Evolutionary conservation across 2,113 vertebrate genomes (phyloP), one percentile per base, ranked within the genome.

Genomic region (Fregata magnificens): DNA sequence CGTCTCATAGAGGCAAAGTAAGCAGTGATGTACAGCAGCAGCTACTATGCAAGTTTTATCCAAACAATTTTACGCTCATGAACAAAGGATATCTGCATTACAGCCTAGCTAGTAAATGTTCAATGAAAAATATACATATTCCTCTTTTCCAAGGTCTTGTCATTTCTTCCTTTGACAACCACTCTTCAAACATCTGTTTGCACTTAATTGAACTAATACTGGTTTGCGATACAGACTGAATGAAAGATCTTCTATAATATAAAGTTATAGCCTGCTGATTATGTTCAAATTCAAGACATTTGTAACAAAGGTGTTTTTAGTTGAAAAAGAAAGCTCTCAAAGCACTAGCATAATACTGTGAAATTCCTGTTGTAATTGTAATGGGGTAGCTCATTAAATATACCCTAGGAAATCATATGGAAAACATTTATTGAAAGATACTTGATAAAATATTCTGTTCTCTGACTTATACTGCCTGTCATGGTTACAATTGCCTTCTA

Each of bases 351-450:
- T 44, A 92, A 78, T 19, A 63, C 55, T 66, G 26, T 74, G 80
- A 93, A 78, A 69, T 49, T 90, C 72, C 77, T 78, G 38, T 63
- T 61, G 79, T 12, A 88, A 73, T 69, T 85, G 50, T 63, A 83
- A 59, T 53, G 81, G 86, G 59, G 80, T 38, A 92, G 36, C 55
- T 93, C 88, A 82, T 89, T 95, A 93, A 92, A 71, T 79, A 81
- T 34, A 88, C 65, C 81, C 81, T 16, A 78, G 76, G 59, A 93
- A 88, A 76, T 63, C 45, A 59, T 11, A 91, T 5, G 24, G 72
- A 89, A 93, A 89, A 77, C 31, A 61, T 47, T 63, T 86, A 74
- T 44, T 47, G 42, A 52, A 65, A 65, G 44, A 38, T 16, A 49
- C 38, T 32, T 52, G 36, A 69, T 34, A 47, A 70, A 71, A 52